Base-by-base conservation (phyloP, 2,113 vertebrate species). In the Marmota monax region DNA sequence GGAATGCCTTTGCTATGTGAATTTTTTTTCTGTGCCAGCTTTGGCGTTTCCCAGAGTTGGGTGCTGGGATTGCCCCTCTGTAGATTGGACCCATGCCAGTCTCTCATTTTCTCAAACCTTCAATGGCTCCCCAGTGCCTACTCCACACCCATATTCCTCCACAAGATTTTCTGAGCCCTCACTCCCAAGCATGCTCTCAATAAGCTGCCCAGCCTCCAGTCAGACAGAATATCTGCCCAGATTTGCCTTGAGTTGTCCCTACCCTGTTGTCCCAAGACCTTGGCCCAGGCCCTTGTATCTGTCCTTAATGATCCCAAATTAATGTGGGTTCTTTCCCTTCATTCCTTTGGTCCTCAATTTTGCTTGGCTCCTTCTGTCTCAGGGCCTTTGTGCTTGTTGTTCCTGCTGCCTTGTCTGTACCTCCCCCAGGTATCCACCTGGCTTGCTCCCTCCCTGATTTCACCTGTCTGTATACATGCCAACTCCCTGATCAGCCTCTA, bases 201-300 rank as follows among this genome's bases (percentile, higher is more conserved):
- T 10, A 37, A 22, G 48, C 84, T 51, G 8, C 14, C 27, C 65
- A 29, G 53, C 61, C 25, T 69, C 20, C 37, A 51, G 45, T 67
- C 72, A 58, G 70, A 70, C 2, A 34, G 73, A 34, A 61, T 56
- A 32, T 3, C 34, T 53, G 32, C 56, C 67, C 23, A 48, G 23
- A 23, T 77, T 84, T 39, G 22, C 34, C 29, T 53, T 73, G 93
- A 1, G 3, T 29, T 58, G 23, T 80, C 63, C 23, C 73, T 16
- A 32, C 32, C 9, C 37, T 1, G 2, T 42, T 72, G 45, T 32
- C 20, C 73, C 45, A 45, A 45, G 45, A 67, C 53, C 17, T 74
- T 65, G 78, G 61, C 32, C 34, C 0, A 0, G 45, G 67, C 12
- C 45, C 0, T 17, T 1, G 0, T 4, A 2, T 39, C 72, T 25